A percentile compares a stretch with the other conserved stretches of the same genome.
Evolutionary conservation across 2,113 vertebrate species (phyloP).

Genomic region (Ochotona curzoniae): DNA sequence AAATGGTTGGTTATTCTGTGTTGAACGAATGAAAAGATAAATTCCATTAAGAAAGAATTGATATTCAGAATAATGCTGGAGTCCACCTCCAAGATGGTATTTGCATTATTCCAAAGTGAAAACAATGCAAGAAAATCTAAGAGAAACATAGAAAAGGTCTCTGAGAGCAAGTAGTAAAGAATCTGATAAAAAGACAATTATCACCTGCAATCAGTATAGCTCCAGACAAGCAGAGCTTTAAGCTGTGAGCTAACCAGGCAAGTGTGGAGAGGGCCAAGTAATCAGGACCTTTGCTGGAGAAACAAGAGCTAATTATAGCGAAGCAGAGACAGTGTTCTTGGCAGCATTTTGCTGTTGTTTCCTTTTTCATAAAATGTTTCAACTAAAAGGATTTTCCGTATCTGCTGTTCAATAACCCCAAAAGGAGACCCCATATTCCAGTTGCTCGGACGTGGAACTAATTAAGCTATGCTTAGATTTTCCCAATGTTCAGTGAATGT

Average conservation of each 20-base stretch:
- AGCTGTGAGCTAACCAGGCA: constrained; percentile 24
- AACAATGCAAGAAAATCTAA: not conserved
- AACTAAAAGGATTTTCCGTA: not conserved
- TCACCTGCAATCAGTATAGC: constrained; percentile 44
- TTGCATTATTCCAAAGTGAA: constrained; percentile 8
- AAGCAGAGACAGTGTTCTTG: not conserved
- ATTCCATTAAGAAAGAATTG: constrained; percentile 1
- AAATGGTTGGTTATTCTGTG: not conserved
- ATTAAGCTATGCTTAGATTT: not conserved
- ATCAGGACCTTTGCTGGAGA: constrained; percentile 24
- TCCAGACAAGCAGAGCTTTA: constrained; percentile 44
- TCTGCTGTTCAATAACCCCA: not conserved
- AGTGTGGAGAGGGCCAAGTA: not conserved
- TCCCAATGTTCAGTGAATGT: not conserved
- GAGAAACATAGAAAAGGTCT: not conserved
- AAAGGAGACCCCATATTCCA: not conserved
- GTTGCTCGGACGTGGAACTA: not conserved
- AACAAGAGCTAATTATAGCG: constrained; percentile 36
- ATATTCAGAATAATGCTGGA: not conserved
- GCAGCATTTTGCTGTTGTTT: constrained; percentile 12
- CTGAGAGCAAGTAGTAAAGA: not conserved
- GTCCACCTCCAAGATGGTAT: not conserved
- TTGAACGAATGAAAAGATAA: not conserved
- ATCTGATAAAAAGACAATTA: constrained; percentile 35
- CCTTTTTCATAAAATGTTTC: constrained; percentile 43